Evolutionary conservation across 2,888 invertebrate species (phyloP).

Genomic region (Furcula furcula): DNA sequence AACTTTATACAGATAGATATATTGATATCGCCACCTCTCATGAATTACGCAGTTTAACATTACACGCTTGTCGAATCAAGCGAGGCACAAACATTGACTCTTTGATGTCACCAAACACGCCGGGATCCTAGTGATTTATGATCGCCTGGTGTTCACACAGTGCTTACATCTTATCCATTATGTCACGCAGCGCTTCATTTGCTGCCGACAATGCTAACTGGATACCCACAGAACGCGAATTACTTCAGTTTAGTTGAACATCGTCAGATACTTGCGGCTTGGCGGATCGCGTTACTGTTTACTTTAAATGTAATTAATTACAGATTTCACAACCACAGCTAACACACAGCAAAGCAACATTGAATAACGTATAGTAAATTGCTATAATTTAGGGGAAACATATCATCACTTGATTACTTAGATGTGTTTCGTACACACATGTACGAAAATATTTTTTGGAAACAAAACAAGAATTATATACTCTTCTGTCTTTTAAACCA

Average conservation of each 20-base stretch:
- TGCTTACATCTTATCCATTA: constrained; percentile 2
- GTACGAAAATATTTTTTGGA: too few relatives aligned
- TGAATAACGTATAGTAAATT: too few relatives aligned
- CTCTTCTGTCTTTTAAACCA: too few relatives aligned
- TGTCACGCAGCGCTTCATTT: constrained; percentile 1
- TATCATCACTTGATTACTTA: too few relatives aligned
- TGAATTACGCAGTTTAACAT: not conserved
- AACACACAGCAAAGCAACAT: too few relatives aligned
- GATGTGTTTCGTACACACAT: too few relatives aligned
- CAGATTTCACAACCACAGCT: too few relatives aligned
- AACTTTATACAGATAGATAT: not conserved
- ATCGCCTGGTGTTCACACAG: constrained; percentile 8
- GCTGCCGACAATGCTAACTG: not conserved
- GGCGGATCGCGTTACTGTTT: not conserved
- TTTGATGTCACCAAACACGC: constrained; percentile 10
- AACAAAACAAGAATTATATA: too few relatives aligned
- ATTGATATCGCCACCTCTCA: not conserved
- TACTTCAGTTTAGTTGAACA: constrained; percentile 2
- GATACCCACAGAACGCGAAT: constrained; percentile 1
- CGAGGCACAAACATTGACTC: constrained; percentile 11
- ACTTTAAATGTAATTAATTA: not conserved
- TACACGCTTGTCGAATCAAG: constrained; percentile 3
- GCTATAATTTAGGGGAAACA: too few relatives aligned
- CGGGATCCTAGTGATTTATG: constrained; percentile 10
- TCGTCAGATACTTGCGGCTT: not conserved